Evolutionary conservation across 2,888 invertebrate species (phyloP).

Genomic region (Leptarthrus brevirostris): DNA sequence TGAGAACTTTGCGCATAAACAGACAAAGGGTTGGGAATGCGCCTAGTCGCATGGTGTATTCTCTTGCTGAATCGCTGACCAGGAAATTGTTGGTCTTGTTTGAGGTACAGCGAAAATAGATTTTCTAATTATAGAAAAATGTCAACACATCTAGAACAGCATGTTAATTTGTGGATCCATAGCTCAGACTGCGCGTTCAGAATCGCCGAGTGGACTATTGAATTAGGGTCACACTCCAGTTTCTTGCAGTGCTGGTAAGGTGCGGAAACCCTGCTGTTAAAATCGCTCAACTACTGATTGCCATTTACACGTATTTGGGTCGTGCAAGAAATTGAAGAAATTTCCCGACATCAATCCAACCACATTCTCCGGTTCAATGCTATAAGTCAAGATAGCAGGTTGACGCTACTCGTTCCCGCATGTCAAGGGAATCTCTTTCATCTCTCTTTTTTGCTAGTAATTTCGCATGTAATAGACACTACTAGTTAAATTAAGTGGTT

Average conservation of each 20-base stretch:
- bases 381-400: neutral
- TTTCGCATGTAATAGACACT: too few species aligned
- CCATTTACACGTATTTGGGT: conserved; percentile 18
- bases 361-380: neutral
- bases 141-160: conserved; percentile 30
- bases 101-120: conserved; percentile 20
- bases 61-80: neutral
- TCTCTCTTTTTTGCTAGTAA: too few species aligned
- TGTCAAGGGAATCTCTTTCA: neutral
- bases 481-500: too few species aligned
- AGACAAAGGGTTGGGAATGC: conserved; percentile 32
- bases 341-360: neutral
- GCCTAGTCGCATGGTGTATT: neutral
- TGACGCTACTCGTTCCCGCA: neutral
- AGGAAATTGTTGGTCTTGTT: conserved; percentile 38
- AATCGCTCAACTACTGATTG: conserved; percentile 4
- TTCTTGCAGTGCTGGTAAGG: neutral
- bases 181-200: neutral
- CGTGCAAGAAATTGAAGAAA: neutral
- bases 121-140: conserved; percentile 42
- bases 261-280: conserved; percentile 11
- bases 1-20: conserved; percentile 12
- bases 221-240: conserved; percentile 29
- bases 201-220: neutral
- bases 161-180: neutral